phyloP scores from a whole-genome alignment of 2,888 invertebrate species.

The Drosophila siamana region DNA sequence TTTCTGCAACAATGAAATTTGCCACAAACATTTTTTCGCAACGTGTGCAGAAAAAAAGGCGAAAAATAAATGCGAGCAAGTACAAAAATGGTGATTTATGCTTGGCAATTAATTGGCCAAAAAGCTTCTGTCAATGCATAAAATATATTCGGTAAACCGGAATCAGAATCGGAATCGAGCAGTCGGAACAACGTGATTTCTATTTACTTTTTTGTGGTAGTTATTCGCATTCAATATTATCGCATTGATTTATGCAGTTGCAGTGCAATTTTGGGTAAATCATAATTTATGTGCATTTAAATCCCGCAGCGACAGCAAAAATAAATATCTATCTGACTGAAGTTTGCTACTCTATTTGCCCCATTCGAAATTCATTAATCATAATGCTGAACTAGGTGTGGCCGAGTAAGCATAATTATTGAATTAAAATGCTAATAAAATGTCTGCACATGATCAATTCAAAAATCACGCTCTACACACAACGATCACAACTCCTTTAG shows the following conservation, averaged over 20 bases:
- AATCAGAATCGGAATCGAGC: conserved; percentile 46
- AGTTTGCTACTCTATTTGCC: background rate
- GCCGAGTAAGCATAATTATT: background rate
- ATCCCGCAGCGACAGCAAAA: conserved; percentile 26
- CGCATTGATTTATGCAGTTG: conserved; percentile 55
- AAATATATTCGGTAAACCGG: conserved; percentile 46
- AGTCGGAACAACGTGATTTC: conserved; percentile 30
- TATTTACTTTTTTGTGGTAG: conserved; percentile 3
- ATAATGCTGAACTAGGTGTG: background rate
- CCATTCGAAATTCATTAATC: conserved; percentile 1
- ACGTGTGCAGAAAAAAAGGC: conserved; percentile 21
- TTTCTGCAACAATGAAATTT: background rate
- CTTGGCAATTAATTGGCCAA: conserved; percentile 40
- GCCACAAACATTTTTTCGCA: conserved; percentile 17
- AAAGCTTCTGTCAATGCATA: conserved; percentile 37
- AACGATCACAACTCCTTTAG: background rate
- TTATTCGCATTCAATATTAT: conserved; percentile 25
- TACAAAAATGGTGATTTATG: conserved; percentile 51
- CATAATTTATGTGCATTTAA: conserved; percentile 44
- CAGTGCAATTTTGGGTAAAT: conserved; percentile 24
- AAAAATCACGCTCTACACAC: too few relatives aligned
- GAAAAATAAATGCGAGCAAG: conserved; percentile 14
- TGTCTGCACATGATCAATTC: background rate
- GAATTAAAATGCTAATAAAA: conserved; percentile 12
- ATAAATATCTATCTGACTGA: conserved; percentile 1